These are phyloP conservation scores for Cyphomyrus discorhynchus DNA, from an alignment of 2,113 vertebrate genomes.

Conservation along the genomic window DNA sequence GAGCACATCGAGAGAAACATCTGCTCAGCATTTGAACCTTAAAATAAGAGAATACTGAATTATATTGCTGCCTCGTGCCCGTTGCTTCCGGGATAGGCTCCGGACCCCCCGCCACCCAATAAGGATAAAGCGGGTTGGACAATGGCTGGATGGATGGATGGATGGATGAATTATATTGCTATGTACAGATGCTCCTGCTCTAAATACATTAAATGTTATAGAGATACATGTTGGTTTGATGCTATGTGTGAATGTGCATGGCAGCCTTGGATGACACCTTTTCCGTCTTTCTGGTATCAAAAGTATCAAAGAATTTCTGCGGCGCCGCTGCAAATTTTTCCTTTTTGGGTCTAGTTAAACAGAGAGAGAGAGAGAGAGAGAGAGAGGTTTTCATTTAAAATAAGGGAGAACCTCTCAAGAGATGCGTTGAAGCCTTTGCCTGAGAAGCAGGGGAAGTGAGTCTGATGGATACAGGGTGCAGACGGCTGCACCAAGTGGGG, in stretches of 20 bases:
- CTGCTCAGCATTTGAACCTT: slow-evolving; percentile 6
- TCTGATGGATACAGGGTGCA: background rate
- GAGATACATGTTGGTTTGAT: background rate
- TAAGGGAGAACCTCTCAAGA: background rate
- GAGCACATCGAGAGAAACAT: slow-evolving; percentile 4
- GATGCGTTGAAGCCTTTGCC: background rate
- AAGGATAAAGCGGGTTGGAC: too few relatives aligned
- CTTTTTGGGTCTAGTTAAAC: background rate
- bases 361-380: background rate
- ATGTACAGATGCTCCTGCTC: too few relatives aligned
- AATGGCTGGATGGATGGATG: too few relatives aligned
- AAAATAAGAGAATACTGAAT: background rate
- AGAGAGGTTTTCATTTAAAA: background rate
- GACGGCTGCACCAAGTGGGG: background rate
- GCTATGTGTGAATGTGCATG: background rate
- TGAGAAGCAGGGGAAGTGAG: background rate
- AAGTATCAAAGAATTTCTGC: background rate
- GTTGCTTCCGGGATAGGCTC: too few relatives aligned
- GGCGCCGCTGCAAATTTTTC: background rate
- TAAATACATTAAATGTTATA: background rate
- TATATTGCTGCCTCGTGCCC: background rate
- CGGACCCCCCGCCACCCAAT: too few relatives aligned
- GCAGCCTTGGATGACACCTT: background rate
- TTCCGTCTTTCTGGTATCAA: background rate
- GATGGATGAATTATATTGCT: too few relatives aligned